A percentile compares a stretch with the other conserved stretches of the same genome.
phyloP scores from a whole-genome alignment of 2,888 invertebrate genomes.

The Amaurobius ferox region DNA sequence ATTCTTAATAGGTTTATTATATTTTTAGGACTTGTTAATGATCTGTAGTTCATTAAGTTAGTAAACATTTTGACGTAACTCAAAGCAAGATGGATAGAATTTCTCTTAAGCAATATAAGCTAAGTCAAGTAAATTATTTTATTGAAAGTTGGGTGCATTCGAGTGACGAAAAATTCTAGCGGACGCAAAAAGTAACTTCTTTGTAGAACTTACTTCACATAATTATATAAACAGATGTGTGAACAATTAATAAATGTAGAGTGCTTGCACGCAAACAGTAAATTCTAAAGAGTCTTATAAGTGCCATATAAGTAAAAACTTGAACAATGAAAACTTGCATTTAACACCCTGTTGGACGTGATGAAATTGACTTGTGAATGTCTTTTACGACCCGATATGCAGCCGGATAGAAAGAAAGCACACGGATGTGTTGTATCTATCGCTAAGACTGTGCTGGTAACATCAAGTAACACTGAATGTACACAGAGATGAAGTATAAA shows the following conservation, averaged over 20 bases:
- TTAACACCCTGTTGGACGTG: not conserved
- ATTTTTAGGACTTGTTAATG: too few relatives aligned
- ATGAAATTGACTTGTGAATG: not conserved
- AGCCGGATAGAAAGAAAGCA: conserved; percentile 6
- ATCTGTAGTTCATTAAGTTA: too few relatives aligned
- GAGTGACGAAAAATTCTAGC: not conserved
- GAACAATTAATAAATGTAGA: too few relatives aligned
- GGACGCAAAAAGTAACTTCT: too few relatives aligned
- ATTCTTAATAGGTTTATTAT: too few relatives aligned
- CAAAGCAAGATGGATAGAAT: too few relatives aligned
- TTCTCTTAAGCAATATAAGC: too few relatives aligned
- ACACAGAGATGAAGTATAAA: conserved; percentile 17
- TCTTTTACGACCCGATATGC: not conserved
- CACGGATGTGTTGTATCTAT: conserved; percentile 10
- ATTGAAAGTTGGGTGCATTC: not conserved
- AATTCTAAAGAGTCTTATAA: not conserved
- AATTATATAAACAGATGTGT: not conserved
- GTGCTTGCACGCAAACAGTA: not conserved
- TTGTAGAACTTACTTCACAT: not conserved
- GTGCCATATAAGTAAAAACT: not conserved
- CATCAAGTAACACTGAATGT: conserved; percentile 15
- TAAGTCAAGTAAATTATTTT: too few relatives aligned
- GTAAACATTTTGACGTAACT: too few relatives aligned
- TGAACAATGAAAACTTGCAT: not conserved
- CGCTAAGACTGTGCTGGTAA: conserved; percentile 14